phyloP scores from a whole-genome alignment of 53 echinoderm and acorn worm genomes.

The Arbacia lixula region DNA sequence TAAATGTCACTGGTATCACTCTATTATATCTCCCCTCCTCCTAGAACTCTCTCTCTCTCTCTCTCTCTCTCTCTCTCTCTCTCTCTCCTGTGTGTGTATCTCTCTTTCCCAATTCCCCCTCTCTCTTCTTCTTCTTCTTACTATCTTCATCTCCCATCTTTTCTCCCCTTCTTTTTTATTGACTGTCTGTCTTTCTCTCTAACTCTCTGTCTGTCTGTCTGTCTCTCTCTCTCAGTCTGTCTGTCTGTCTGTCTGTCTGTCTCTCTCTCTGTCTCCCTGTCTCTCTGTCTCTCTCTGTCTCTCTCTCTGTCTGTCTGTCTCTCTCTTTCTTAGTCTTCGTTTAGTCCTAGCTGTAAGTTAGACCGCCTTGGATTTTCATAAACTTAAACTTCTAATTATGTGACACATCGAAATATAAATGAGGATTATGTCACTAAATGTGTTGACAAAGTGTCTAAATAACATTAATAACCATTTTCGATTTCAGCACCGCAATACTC shows the following conservation, averaged over 20 bases:
- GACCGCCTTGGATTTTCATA: too few species aligned
- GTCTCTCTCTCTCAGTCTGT: background rate
- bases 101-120: background rate
- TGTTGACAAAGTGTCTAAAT: too few species aligned
- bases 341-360: too few species aligned
- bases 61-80: background rate
- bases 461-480: too few species aligned
- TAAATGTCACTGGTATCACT: too few species aligned
- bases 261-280: background rate
- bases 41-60: conserved; percentile 6
- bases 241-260: too few species aligned
- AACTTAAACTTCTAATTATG: too few species aligned
- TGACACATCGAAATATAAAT: too few species aligned
- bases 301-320: background rate
- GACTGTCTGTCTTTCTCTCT: background rate
- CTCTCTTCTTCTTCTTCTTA: background rate
- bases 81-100: background rate
- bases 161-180: background rate
- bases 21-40: too few species aligned
- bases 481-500: too few species aligned
- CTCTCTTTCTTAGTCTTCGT: background rate
- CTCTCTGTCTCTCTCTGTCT: too few species aligned
- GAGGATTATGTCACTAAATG: too few species aligned
- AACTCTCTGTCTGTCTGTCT: background rate
- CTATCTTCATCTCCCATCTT: background rate